Evolutionary conservation across 2,888 invertebrate species (phyloP), one percentile per base, ranked within the genome.

Genomic region (Catotricha subobsoleta): DNA sequence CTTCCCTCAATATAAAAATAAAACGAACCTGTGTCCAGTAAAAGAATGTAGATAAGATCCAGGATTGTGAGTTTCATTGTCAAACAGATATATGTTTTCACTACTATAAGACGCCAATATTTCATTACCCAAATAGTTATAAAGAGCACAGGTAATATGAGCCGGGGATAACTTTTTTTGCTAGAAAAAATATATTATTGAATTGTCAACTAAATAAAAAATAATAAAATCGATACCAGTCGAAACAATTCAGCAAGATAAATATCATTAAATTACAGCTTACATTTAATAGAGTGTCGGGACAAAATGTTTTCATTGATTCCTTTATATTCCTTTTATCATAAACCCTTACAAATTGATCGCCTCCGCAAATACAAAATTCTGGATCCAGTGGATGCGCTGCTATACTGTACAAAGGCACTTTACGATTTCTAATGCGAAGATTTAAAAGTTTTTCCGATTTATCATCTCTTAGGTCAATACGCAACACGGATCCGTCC

Each of bases 381-480:
- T 88, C 79, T 41, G 74, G 66, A 10, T 75, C 67, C 50, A 76
- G 74, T 1, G 94, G 92, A 68, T 94, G 81, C 6, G 78, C 76
- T 51, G 80, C 72, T 53, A 95, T 80, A 58, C 88, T 86, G 65
- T 88, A 92, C 45, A 94, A 65, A n/a, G 83, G 74, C 6, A 91
- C 67, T 50, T 72, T 69, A n/a, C 67, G 66, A 40, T 67, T 21
- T 16, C 3, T 37, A 25, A 5, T 5, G 3, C 13, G 13, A 23
- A 31, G 3, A 12, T 12, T 28, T 25, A 31, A 20, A 9, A 42
- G 31, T 21, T 12, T 15, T 23, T 30, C 36, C 2, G 37, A 10
- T 53, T 72, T 74, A 30, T 72, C 69, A 46, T 74, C 69, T 36
- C 94, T 68, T 44, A 92, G 71, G 66, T 94, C 94, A 47, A 81